A percentile compares a stretch with the other conserved stretches of the same genome.
Evolutionary conservation across 2,888 invertebrate species (phyloP).

Genomic region (Augiades crinisus): DNA sequence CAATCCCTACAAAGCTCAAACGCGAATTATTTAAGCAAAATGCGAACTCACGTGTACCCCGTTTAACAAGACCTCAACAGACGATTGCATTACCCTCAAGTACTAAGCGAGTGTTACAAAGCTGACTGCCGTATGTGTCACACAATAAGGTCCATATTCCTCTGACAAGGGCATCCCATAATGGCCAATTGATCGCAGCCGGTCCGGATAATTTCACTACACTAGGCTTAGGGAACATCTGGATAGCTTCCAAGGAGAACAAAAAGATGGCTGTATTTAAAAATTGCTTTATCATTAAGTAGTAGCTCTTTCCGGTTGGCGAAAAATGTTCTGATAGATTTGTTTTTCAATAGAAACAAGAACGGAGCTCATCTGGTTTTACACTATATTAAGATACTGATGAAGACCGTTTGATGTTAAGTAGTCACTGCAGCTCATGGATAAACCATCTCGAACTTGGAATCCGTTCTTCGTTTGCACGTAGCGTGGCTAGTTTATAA

Average conservation of each 20-base stretch:
- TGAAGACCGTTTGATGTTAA: not conserved
- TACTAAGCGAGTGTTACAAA: constrained; percentile 5
- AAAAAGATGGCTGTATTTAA: constrained; percentile 6
- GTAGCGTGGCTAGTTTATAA: too few relatives aligned
- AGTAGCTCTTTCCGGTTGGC: too few relatives aligned
- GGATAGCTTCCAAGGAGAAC: constrained; percentile 20
- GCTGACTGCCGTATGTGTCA: constrained; percentile 1
- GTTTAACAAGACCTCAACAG: constrained; percentile 15
- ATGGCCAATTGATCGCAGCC: constrained; percentile 24
- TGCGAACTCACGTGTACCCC: not conserved
- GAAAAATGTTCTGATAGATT: too few relatives aligned
- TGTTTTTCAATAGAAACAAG: too few relatives aligned
- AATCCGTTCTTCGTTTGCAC: too few relatives aligned
- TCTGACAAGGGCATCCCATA: constrained; percentile 1
- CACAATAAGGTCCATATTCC: constrained; percentile 4
- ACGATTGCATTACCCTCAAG: constrained; percentile 11
- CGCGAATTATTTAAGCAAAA: not conserved
- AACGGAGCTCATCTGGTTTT: too few relatives aligned
- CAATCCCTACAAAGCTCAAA: constrained; percentile 1
- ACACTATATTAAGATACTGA: too few relatives aligned
- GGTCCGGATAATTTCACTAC: constrained; percentile 20
- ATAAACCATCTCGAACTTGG: too few relatives aligned
- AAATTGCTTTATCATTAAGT: too few relatives aligned
- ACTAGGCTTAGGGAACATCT: constrained; percentile 20
- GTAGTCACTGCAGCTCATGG: too few relatives aligned